phyloP scores from a whole-genome alignment of 2,113 vertebrate genomes.

The Tetrax tetrax region DNA sequence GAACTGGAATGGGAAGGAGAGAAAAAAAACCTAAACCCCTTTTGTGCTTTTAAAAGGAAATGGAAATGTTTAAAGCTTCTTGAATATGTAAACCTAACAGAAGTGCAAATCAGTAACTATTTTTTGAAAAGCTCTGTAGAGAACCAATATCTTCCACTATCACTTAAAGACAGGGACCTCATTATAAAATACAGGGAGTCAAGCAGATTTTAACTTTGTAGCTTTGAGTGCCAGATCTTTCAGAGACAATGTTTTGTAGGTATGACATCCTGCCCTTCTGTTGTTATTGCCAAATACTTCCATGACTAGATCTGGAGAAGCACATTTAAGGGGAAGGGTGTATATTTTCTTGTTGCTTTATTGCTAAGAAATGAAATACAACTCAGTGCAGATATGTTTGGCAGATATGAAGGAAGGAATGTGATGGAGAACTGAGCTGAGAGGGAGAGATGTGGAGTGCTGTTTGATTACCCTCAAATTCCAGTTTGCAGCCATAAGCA shows the following conservation, averaged over 20 bases:
- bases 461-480: neutral
- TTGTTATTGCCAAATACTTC: neutral
- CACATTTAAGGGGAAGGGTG: neutral
- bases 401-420: neutral
- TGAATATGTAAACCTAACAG: neutral
- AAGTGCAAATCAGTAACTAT: neutral
- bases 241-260: neutral
- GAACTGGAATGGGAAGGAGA: conserved; percentile 5
- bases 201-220: neutral
- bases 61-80: conserved; percentile 22
- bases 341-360: neutral
- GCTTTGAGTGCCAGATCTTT: neutral
- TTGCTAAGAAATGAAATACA: neutral
- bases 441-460: neutral
- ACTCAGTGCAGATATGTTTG: neutral
- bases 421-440: neutral
- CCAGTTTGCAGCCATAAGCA: neutral
- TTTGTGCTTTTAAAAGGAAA: conserved; percentile 23
- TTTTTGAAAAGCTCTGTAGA: neutral
- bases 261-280: neutral
- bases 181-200: neutral
- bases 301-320: neutral
- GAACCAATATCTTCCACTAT: neutral
- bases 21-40: neutral
- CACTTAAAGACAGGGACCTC: neutral